A percentile compares a stretch with the other conserved stretches of the same genome.
Conservation (phyloP, 1,140 invertebrate species). For the Proctacanthus coquilletti region DNA sequence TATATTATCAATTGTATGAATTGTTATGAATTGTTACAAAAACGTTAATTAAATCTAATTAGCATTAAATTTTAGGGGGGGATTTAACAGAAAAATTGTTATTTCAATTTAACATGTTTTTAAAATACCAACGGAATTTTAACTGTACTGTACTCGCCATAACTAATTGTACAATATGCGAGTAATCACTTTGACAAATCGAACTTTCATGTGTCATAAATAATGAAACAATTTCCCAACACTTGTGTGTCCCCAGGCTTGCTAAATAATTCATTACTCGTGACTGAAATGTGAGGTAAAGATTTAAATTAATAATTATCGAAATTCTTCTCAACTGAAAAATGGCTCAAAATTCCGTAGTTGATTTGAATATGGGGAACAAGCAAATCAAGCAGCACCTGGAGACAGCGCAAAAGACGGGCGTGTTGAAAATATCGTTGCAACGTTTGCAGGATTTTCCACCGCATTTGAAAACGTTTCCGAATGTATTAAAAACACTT, state of each 20-base stretch:
- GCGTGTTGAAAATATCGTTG: conserved; percentile 73
- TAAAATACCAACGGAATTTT: too few species aligned
- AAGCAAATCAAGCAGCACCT: conserved; percentile 75
- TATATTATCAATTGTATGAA: background rate
- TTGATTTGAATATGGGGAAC: too few species aligned
- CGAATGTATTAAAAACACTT: conserved; percentile 63
- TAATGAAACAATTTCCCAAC: too few species aligned
- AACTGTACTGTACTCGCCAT: too few species aligned
- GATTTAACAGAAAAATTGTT: too few species aligned
- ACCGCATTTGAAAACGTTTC: conserved; percentile 39
- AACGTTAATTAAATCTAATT: too few species aligned
- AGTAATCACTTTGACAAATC: background rate
- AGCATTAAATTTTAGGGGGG: too few species aligned
- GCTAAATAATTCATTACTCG: too few species aligned
- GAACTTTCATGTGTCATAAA: background rate
- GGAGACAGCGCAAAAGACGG: conserved; percentile 85
- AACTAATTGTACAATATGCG: too few species aligned
- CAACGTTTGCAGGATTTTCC: conserved; percentile 62
- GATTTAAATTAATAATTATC: background rate
- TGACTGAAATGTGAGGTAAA: too few species aligned
- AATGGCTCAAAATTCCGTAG: background rate
- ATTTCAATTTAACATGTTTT: too few species aligned
- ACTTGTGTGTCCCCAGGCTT: too few species aligned
- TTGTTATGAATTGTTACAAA: background rate
- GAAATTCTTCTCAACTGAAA: background rate